Percentiles rank a stretch among this genome's conserved stretches.
These are phyloP conservation scores for Gambusia affinis DNA, from an alignment of 2,113 vertebrate genomes.

Conservation along the genomic window DNA sequence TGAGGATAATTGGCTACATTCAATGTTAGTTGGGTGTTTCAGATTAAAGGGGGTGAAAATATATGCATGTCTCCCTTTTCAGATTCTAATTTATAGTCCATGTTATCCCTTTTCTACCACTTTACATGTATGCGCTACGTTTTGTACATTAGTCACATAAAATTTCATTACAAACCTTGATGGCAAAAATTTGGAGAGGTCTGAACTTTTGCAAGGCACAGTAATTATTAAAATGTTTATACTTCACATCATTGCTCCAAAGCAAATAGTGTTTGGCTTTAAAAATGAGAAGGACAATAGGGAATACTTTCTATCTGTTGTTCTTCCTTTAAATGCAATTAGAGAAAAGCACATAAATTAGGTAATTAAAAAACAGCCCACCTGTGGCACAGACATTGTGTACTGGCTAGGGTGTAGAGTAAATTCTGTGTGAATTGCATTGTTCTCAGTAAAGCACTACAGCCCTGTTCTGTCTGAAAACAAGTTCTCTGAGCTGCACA, in stretches of 20 bases:
- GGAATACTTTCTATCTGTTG: constrained; percentile 1
- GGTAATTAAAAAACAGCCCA: constrained; percentile 4
- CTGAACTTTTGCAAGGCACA: not conserved
- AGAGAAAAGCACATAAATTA: constrained; percentile 6
- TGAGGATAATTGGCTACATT: too few species aligned
- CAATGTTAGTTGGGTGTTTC: too few species aligned
- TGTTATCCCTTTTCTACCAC: too few species aligned
- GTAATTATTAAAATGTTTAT: constrained; percentile 9
- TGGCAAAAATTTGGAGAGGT: not conserved
- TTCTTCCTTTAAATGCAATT: not conserved
- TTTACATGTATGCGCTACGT: too few species aligned
- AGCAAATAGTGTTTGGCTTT: constrained; percentile 8
- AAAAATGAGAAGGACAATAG: constrained; percentile 1
- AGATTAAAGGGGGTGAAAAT: too few species aligned
- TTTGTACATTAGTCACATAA: too few species aligned
- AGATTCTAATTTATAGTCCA: too few species aligned
- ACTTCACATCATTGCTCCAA: constrained; percentile 14
- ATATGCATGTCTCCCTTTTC: too few species aligned
- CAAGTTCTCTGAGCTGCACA: constrained; percentile 43
- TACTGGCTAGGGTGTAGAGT: constrained; percentile 11
- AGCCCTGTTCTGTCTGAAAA: constrained; percentile 26
- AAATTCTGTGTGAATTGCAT: not conserved
- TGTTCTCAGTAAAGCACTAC: constrained; percentile 9
- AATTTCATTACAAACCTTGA: not conserved
- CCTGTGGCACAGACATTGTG: constrained; percentile 5